Base-by-base conservation (phyloP, 2,888 invertebrate species). In the Frankliniella fusca region DNA sequence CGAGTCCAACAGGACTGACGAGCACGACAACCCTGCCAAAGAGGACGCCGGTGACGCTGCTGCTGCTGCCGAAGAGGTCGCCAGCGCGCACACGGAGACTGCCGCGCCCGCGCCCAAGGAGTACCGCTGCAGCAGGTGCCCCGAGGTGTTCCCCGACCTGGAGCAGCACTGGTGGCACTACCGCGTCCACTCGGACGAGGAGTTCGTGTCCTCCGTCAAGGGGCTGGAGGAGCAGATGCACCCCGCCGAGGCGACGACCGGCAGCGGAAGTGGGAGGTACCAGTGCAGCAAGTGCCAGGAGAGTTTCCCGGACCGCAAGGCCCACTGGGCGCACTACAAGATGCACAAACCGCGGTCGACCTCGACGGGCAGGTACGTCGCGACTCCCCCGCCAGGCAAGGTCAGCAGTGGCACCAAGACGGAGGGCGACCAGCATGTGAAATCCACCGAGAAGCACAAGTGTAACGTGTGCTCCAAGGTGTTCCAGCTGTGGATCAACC, bases 121-220 rank as follows among this genome's bases (percentile, higher is more conserved):
- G 23, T 70, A 23, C 23, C n/a, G 23, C 70, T 70, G 70, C 23
- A 70, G 70, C 70, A n/a, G 23, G 70, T 70, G 70, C 70, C 70
- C 70, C 11, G 70, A 70, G 70, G 23, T 70, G 23, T 70, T 70
- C 70, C 70, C 70, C 0, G 70, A 70, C 23, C 70, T n/a, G n/a
- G 23, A 70, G 23, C n/a, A 23, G 7, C 70, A 70, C 70, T 70
- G 70, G 70, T 70, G 70, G 70, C 70, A 70, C 70, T 70, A 70
- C 70, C 70, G 70, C 9, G 70, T 70, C 23, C 70, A 70, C 70
- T 9, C 23, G 3, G 70, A 70, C 23, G 23, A n/a, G 11, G 70
- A 70, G 70, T 70, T 70, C 70, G 23, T n/a, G 7, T 23, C 70
- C 23, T 70, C 70, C 54, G 18, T 54, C 54, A 54, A 54, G 15